Conservation (phyloP, 2,888 invertebrate genomes). For the Apodemia hepburni region DNA sequence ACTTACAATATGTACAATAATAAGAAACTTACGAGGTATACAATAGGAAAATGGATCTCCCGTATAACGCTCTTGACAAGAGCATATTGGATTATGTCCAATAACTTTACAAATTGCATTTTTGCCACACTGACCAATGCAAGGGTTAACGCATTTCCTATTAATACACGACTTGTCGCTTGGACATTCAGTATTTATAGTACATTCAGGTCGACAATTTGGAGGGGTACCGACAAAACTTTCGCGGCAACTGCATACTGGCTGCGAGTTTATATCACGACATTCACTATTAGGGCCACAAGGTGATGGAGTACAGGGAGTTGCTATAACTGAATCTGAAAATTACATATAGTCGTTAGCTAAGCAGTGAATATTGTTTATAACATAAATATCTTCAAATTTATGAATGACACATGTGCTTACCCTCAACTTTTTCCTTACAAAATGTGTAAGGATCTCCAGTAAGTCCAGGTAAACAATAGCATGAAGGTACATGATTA, state of each 20-base stretch:
- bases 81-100: slow-evolving; percentile 91
- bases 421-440: slow-evolving; percentile 63
- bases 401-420: not conserved
- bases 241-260: slow-evolving; percentile 85
- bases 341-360: slow-evolving; percentile 27
- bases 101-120: slow-evolving; percentile 90
- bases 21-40: slow-evolving; percentile 65
- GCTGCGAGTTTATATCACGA: slow-evolving; percentile 83
- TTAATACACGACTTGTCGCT: slow-evolving; percentile 87
- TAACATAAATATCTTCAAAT: not conserved
- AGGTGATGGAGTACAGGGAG: slow-evolving; percentile 86
- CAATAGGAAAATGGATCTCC: slow-evolving; percentile 88
- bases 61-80: slow-evolving; percentile 84
- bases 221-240: slow-evolving; percentile 88
- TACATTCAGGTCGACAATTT: slow-evolving; percentile 90
- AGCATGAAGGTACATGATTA: slow-evolving; percentile 87
- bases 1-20: too few relatives aligned
- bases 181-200: slow-evolving; percentile 89
- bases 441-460: slow-evolving; percentile 87
- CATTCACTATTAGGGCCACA: slow-evolving; percentile 90
- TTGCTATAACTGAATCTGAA: slow-evolving; percentile 58
- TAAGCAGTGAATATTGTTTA: not conserved
- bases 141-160: slow-evolving; percentile 89
- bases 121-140: slow-evolving; percentile 88
- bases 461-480: slow-evolving; percentile 83